Base-by-base conservation (phyloP, 2,113 vertebrate species). In the Upupa epops region DNA sequence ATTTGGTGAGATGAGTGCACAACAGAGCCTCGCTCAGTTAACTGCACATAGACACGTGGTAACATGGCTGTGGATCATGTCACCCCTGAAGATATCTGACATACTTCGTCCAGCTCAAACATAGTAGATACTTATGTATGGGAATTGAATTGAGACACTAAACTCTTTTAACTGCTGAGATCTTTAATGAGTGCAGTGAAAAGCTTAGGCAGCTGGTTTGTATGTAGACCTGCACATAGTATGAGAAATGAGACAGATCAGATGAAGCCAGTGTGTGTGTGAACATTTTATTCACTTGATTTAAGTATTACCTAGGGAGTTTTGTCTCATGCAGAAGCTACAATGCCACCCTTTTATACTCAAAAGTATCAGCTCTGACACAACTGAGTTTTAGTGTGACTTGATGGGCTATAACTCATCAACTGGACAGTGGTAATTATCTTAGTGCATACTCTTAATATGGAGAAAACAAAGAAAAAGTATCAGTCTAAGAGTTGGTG, bases 1-100 rank as follows among this genome's bases (percentile, higher is more conserved):
- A 14, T 55, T n/a, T 66, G 8, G 5, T 28, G 65, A 42, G 25
- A 14, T 19, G 54, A 54, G 3, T 22, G 4, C 11, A 52, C 11
- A 46, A 21, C 21, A 71, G 17, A 22, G 7, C 25, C 60, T 60
- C n/a, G 36, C 14, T 10, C n/a, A 42, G 46, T 36, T 12, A 12
- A 4, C 21, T 75, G 15, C 9, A 26, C 11, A 22, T 24, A 29
- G 6, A 2, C 29, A 56, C 0, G 0, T 19, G 51, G 32, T 34
- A 70, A 8, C 15, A 22, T 24, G 46, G 5, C 46, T 81, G n/a
- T 79, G 29, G 17, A 79, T 78, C 59, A 25, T 31, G 54, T 12
- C 40, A 60, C 4, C 24, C 29, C 46, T 59, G 24, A 82, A 75
- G 55, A 42, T 34, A 69, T 21, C 54, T 75, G 32, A 55, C 48